These are phyloP conservation scores for Drosophila setosimentum DNA, from an alignment of 2,888 invertebrate genomes.

Conservation along the genomic window DNA sequence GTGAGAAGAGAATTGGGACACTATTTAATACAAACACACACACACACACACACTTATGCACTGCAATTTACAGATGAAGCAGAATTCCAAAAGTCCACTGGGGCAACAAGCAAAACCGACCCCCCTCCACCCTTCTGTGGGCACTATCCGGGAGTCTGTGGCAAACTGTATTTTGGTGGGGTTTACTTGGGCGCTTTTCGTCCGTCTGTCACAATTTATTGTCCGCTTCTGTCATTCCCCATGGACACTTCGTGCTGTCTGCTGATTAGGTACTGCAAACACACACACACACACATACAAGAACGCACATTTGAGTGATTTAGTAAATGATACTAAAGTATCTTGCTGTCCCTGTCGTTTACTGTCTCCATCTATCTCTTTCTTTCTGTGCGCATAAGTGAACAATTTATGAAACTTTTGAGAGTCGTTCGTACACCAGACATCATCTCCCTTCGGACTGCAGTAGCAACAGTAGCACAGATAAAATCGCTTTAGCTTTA, in stretches of 20 bases:
- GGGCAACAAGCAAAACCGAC: not conserved
- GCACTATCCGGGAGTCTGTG: not conserved
- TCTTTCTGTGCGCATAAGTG: constrained; percentile 45
- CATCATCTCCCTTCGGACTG: constrained; percentile 20
- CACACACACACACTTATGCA: not conserved
- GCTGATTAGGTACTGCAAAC: constrained; percentile 66
- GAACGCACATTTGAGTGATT: constrained; percentile 7
- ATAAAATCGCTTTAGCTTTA: constrained; percentile 41
- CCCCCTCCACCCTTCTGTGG: not conserved
- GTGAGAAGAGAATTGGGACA: constrained; percentile 10
- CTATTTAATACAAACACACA: constrained; percentile 16
- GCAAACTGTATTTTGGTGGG: constrained; percentile 22
- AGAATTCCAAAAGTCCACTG: constrained; percentile 16
- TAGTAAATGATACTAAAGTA: constrained; percentile 29
- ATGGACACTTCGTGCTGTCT: constrained; percentile 48
- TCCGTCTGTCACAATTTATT: constrained; percentile 59
- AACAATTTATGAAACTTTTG: constrained; percentile 66
- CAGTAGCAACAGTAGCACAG: constrained; percentile 1
- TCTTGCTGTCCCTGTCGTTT: not conserved
- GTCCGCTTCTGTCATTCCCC: constrained; percentile 47
- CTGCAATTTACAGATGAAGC: constrained; percentile 47
- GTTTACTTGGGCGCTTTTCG: constrained; percentile 20
- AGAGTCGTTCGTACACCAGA: constrained; percentile 3
- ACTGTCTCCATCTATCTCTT: not conserved
- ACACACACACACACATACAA: constrained; percentile 31